These are phyloP conservation scores for Torymus texanus DNA, from an alignment of 2,888 invertebrate species.

Conservation along the genomic window DNA sequence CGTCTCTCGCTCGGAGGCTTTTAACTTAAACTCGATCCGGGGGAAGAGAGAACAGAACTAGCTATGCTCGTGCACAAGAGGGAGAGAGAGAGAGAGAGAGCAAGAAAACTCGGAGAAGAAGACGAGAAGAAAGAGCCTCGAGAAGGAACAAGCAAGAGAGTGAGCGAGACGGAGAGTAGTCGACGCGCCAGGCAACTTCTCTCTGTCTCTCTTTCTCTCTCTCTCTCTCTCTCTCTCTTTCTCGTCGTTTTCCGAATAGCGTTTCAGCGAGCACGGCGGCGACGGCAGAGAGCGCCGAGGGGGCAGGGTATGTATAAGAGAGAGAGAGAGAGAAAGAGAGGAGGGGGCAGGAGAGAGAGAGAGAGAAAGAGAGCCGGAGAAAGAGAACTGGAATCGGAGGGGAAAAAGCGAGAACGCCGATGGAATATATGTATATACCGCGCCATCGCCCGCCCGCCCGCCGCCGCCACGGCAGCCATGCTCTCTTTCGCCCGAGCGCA, in stretches of 20 bases:
- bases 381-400: slow-evolving; percentile 61
- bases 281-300: slow-evolving; percentile 11
- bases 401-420: slow-evolving; percentile 59
- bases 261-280: slow-evolving; percentile 32
- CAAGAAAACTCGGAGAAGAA: slow-evolving; percentile 48
- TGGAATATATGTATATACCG: slow-evolving; percentile 34
- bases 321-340: slow-evolving; percentile 55
- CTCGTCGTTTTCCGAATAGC: slow-evolving; percentile 32
- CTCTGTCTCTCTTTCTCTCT: slow-evolving; percentile 7
- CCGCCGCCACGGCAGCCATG: slow-evolving; percentile 62
- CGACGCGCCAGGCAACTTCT: background rate
- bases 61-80: background rate
- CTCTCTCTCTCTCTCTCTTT: slow-evolving; percentile 25
- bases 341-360: slow-evolving; percentile 54
- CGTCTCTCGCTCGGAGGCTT: slow-evolving; percentile 44
- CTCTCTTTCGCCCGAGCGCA: slow-evolving; percentile 50
- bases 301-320: slow-evolving; percentile 43
- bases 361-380: slow-evolving; percentile 53
- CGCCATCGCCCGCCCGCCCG: slow-evolving; percentile 52
- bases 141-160: slow-evolving; percentile 56
- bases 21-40: slow-evolving; percentile 47
- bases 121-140: slow-evolving; percentile 57
- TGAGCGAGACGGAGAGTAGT: background rate
- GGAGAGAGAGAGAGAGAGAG: slow-evolving; percentile 57
- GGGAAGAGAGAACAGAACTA: slow-evolving; percentile 4